Evolutionary conservation across 2,113 vertebrate genomes (phyloP), one percentile per base, ranked within the genome.

Genomic region (Oryzias melastigma): DNA sequence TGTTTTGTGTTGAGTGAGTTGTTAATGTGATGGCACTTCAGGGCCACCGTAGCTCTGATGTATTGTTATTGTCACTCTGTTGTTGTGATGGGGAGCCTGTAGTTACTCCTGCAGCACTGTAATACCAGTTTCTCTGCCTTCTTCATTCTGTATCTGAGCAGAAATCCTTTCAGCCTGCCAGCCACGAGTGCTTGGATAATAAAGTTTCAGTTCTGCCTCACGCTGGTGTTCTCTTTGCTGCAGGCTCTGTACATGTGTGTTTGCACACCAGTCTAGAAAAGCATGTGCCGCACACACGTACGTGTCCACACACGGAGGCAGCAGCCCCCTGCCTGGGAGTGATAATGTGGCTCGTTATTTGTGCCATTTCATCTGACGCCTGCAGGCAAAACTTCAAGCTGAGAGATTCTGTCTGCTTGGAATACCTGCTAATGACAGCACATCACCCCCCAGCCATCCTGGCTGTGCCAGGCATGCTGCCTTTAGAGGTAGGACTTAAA

Each of bases 261-360:
- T 50, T 59, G 46, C 64, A 44, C 35, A 35, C 35, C 35, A 35
- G 35, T 35, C 29, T 35, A 35, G 29, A 19, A 54, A 18, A 19
- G 59, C 47, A 19, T 59, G 1, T 53, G 47, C 60, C 52, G 53
- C 17, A 57, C 66, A 1, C 35, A 35, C 35, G 10, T 35, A 35
- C 35, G 8, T 12, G 8, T 35, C 35, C 27, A 20, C n/a, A 51
- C 22, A 66, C 58, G 65, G 65, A 78, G 68, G 65, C 71, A 86
- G 64, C 73, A 72, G 68, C 64, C 76, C 72, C 18, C 78, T 68
- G 71, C 40, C 77, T 78, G 73, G 86, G 89, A 90, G 90, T 75
- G 77, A 87, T 91, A 79, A 72, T 81, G 72, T 49, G 71, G 52
- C 78, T 92, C 84, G 68, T 85, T 88, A 83, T 81, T 84, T 90